These are phyloP conservation scores for Pyxicephalus adspersus DNA, from an alignment of 2,113 vertebrate species.

Conservation along the genomic window DNA sequence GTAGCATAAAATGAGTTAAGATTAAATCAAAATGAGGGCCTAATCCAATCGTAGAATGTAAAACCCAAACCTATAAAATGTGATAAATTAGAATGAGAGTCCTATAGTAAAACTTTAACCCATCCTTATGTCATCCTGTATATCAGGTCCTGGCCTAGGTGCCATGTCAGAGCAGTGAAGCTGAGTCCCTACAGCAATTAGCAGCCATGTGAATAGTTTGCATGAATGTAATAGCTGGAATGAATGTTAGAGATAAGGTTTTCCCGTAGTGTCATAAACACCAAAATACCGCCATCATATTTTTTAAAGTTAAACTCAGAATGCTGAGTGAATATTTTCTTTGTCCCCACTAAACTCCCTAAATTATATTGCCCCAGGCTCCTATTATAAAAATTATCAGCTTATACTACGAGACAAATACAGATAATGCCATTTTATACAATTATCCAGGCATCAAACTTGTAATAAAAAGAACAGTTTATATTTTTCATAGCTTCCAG, in stretches of 20 bases:
- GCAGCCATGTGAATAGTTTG: neutral
- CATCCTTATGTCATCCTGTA: no score
- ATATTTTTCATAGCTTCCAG: slow-evolving; percentile 19
- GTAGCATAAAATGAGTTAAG: no score
- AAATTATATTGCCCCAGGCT: neutral
- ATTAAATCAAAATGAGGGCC: no score
- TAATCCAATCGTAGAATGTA: no score
- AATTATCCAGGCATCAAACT: neutral
- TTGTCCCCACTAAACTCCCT: neutral
- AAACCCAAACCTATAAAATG: no score
- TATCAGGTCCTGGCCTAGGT: slow-evolving; percentile 8
- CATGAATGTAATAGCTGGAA: neutral
- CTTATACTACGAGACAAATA: neutral
- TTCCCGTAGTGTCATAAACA: neutral
- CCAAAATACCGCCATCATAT: neutral
- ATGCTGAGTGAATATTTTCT: neutral
- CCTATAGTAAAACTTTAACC: no score
- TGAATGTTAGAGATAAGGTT: neutral
- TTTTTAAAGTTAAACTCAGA: neutral
- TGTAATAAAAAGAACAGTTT: neutral
- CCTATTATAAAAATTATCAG: neutral
- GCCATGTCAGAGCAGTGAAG: slow-evolving; percentile 36
- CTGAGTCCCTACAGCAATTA: neutral
- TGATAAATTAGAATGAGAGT: no score
- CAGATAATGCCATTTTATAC: neutral